Evolutionary conservation across 2,888 invertebrate genomes (phyloP).

Genomic region (Hypomecis atomaria): DNA sequence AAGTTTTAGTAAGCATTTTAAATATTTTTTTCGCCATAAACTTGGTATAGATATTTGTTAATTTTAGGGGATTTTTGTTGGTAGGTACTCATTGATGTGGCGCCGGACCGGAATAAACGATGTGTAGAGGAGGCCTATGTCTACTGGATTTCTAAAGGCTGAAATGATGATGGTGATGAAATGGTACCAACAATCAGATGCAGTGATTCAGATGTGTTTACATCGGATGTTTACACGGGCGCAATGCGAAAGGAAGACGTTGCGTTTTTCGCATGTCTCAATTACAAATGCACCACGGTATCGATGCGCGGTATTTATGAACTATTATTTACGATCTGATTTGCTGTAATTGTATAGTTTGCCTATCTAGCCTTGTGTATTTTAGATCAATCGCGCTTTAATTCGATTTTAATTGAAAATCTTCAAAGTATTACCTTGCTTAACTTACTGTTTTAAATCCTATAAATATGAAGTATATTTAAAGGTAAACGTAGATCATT

Average conservation of each 20-base stretch:
- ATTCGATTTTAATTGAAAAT: conserved; percentile 7
- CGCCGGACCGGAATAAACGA: too few species aligned
- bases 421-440: not conserved
- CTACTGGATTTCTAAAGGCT: too few species aligned
- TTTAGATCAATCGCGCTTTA: conserved; percentile 9
- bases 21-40: too few species aligned
- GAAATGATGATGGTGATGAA: not conserved
- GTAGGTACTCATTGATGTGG: too few species aligned
- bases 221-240: conserved; percentile 74
- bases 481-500: too few species aligned
- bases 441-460: not conserved
- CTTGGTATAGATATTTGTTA: too few species aligned
- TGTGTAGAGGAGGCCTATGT: too few species aligned
- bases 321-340: conserved; percentile 33
- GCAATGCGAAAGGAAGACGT: conserved; percentile 55
- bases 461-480: too few species aligned
- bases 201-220: conserved; percentile 25
- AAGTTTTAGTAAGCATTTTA: too few species aligned
- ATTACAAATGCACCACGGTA: conserved; percentile 23
- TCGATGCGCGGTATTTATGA: conserved; percentile 32
- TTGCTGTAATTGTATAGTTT: conserved; percentile 40
- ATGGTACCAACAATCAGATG: not conserved
- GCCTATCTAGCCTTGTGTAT: conserved; percentile 47
- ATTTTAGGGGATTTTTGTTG: too few species aligned
- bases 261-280: conserved; percentile 65